Base-by-base conservation (phyloP, 2,888 invertebrate genomes). In the Epiperipatus broadwayi region DNA sequence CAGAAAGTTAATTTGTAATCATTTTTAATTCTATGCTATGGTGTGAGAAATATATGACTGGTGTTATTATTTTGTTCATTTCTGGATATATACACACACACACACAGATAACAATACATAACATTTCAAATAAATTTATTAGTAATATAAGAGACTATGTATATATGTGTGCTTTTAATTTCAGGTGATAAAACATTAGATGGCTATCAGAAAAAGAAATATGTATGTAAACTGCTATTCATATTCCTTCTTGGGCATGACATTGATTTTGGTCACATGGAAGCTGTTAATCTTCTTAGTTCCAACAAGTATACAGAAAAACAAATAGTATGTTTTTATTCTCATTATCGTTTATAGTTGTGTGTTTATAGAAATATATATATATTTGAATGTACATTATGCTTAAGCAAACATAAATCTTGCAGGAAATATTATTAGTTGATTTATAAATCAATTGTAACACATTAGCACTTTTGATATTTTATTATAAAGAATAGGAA, bases 271-370 rank as follows among this genome's bases (percentile, higher is more conserved):
- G 97, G 97, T 46, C 95, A 97, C 65, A 97, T 97, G 95, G 97
- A 99, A 67, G 97, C 97, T 37, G 97, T 99, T 50, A 99, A 99
- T 64, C 69, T 99, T 49, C 72, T 99, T 42, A 93, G 93, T 47
- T 97, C 97, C 44, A 99, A 99, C 63, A 99, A 97, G 69, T 99
- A 99, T 67, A 95, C 97, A 36, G 97, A 99, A 62, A 99, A 99
- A 68, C 97, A 99, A 71, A 97, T 99, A 65, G 87, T 66, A 48
- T 53, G 59, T 54, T 29, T 19, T 18, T 5, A 16, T 37, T 4
- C 22, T 15, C 28, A 21, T 43, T 10, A 8, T 30, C 4, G 10
- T n/a, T n/a, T n/a, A n/a, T n/a, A n/a, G n/a, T 8, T 38, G n/a
- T n/a, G n/a, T n/a, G n/a, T n/a, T n/a, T n/a, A n/a, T n/a, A n/a